Evolutionary conservation across 2,113 vertebrate species (phyloP).

Genomic region (Octodon degus): DNA sequence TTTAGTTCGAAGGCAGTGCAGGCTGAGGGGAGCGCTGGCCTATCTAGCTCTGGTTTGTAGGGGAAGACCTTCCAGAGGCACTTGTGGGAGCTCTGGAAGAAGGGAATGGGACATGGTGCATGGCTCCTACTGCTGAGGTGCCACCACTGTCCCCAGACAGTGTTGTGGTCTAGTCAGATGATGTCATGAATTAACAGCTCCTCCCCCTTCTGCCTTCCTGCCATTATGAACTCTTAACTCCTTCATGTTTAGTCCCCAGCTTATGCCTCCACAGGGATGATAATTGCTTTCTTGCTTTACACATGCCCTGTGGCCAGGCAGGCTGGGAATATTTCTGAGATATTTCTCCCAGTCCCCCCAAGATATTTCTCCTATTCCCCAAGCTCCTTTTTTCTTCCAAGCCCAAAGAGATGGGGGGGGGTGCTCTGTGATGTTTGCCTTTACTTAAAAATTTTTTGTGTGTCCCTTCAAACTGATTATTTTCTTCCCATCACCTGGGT

Average conservation of each 20-base stretch:
- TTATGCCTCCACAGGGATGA: fast-evolving
- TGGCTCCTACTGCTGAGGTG: background rate
- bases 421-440: background rate
- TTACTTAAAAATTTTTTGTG: slow-evolving; percentile 13
- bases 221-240: background rate
- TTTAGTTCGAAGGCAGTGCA: background rate
- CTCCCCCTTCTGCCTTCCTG: background rate
- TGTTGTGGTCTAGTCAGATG: background rate
- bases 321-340: fast-evolving
- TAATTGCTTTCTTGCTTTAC: fast-evolving
- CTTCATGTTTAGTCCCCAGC: background rate
- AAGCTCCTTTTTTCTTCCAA: background rate
- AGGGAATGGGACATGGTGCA: background rate
- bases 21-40: background rate
- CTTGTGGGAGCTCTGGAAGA: background rate
- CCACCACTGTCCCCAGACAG: fast-evolving
- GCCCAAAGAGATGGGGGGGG: too few relatives aligned
- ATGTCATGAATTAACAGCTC: background rate
- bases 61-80: background rate
- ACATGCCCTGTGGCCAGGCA: background rate
- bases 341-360: background rate
- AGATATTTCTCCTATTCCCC: too few relatives aligned
- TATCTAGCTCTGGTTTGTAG: background rate
- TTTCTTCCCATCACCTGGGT: background rate
- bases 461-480: background rate